These are phyloP conservation scores for Molorchus minor DNA, from an alignment of 2,888 invertebrate species.

Conservation along the genomic window DNA sequence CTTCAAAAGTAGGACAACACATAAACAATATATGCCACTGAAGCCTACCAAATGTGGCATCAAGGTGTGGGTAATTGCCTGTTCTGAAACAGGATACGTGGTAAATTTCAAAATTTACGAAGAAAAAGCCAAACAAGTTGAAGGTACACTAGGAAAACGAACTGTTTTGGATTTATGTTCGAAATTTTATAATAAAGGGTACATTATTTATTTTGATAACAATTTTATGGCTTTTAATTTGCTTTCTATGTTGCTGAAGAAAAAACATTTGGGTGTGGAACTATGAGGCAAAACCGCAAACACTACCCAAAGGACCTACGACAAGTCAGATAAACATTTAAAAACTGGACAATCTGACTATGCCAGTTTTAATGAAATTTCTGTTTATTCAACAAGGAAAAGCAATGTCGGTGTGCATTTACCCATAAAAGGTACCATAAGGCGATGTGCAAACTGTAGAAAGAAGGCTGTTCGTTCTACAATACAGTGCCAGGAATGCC, in stretches of 20 bases:
- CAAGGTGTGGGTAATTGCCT: neutral
- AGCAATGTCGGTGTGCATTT: neutral
- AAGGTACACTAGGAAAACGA: no score
- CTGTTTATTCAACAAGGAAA: conserved; percentile 28
- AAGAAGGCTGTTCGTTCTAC: neutral
- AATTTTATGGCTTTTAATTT: no score
- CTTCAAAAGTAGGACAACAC: neutral
- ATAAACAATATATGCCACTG: neutral
- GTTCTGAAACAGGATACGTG: neutral
- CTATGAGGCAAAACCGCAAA: conserved; percentile 47
- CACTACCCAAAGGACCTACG: conserved; percentile 46
- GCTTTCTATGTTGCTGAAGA: no score
- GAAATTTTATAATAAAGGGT: no score
- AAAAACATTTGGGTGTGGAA: conserved; percentile 47
- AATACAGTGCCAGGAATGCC: neutral
- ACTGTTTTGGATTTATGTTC: no score
- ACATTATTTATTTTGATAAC: no score
- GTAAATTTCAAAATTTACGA: conserved; percentile 3
- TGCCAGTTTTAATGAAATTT: conserved; percentile 38
- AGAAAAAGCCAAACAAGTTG: neutral
- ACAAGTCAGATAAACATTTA: conserved; percentile 43
- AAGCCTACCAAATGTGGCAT: neutral
- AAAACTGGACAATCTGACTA: conserved; percentile 42
- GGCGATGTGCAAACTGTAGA: neutral
- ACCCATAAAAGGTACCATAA: neutral